Base-by-base conservation (phyloP, 2,888 invertebrate species). In the Gastracanthus pulcherrimus region DNA sequence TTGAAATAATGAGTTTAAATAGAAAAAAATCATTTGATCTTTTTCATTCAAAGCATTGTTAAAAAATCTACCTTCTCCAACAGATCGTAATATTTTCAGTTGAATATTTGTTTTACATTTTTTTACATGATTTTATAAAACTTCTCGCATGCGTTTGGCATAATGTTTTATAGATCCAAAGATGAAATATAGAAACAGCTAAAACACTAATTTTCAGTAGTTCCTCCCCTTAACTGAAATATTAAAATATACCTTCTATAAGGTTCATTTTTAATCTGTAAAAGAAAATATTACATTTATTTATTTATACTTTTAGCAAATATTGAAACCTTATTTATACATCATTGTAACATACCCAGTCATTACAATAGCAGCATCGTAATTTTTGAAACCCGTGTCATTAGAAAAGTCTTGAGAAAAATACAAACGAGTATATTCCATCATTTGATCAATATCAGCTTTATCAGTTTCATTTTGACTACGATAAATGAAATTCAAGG, bases 331-430 rank as follows among this genome's bases (percentile, higher is more conserved):
- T 26, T 5, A 26, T 48, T 48, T 19, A 7, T 48, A 48, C 16
- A 6, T 19, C 7, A 19, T 48, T n/a, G 48, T 48, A 48, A n/a
- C 7, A 13, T 60, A 60, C 60, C 60, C 60, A 60, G 60, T 60
- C 29, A 60, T 29, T 13, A 60, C 5, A 13, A 60, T n/a, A 1
- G 19, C 45, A 29, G 67, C 29, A 16, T 45, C 41, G 16, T 67
- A 70, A 19, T 70, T 41, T 70, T 70, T 23, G 11, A 70, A 70
- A 7, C 36, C 23, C n/a, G 36, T 51, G 51, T 70, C 69, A 19
- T 51, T 48, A 26, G 34, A 5, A 34, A 70, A 70, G 31, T 70
- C 29, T 34, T 34, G 51, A 23, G 31, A 51, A 70, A 70, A 51
- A 29, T 41, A 70, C 11, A 51, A 19, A 34, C 70, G 70, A 16